phyloP scores from a whole-genome alignment of 2,888 invertebrate genomes.

The Teinopalpus imperialis region DNA sequence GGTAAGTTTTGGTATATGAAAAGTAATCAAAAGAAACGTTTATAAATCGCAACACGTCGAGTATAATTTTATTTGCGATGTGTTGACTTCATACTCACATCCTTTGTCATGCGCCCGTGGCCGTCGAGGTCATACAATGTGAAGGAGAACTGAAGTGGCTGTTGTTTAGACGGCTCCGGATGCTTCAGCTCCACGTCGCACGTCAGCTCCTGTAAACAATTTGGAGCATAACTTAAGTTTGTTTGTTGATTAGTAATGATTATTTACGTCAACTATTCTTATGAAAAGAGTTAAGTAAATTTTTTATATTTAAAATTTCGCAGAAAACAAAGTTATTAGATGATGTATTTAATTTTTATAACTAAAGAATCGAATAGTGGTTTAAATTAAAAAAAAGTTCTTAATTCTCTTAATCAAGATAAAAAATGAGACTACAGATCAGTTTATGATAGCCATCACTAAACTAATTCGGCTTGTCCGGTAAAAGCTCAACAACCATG shows the following conservation, averaged over 20 bases:
- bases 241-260: neutral
- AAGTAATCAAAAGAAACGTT: neutral
- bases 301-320: no score
- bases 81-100: conserved; percentile 81
- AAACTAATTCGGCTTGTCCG: no score
- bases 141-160: conserved; percentile 89
- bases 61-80: conserved; percentile 7
- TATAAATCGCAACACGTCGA: conserved; percentile 5
- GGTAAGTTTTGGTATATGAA: no score
- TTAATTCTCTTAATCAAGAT: no score
- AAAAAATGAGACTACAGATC: no score
- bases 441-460: no score
- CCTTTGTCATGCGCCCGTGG: conserved; percentile 95
- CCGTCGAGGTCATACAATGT: conserved; percentile 96
- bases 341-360: no score
- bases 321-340: no score
- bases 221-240: conserved; percentile 13
- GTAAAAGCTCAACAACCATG: no score
- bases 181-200: conserved; percentile 94
- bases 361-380: no score
- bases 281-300: no score
- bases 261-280: neutral
- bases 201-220: conserved; percentile 87
- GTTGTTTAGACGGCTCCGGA: conserved; percentile 86
- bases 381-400: no score